Evolutionary conservation across 2,113 vertebrate species (phyloP), one percentile per base, ranked within the genome.

Genomic region (Montifringilla adamsi): DNA sequence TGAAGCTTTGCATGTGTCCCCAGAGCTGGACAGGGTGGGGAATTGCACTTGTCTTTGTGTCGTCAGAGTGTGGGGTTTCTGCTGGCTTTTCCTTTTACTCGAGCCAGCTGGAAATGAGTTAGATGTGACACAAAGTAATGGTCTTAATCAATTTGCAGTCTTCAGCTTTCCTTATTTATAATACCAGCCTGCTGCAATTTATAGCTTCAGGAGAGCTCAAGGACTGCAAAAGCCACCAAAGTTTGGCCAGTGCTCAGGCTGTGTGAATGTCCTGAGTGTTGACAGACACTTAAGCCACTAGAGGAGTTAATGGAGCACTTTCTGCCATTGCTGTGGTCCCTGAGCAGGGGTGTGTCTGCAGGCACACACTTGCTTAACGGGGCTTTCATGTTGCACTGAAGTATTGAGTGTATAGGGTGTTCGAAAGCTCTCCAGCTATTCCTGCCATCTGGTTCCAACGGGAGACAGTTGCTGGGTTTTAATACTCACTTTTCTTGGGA

Each of bases 381-480:
- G 86, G 76, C 94, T 95, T 95, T 96, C 89, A 60, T 82, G 86
- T 92, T 60, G 63, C 3, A 16, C 60, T 2, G 21, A 47, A 77
- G 84, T 89, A 72, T 81, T 81, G 93, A 80, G 75, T 88, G 72
- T 92, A 43, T 68, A 87, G 56, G 82, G 87, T 81, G 87, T 95
- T 85, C 90, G 85, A 92, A 89, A 84, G 88, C 92, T 95, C 88
- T 95, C 83, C 90, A 92, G 94, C 92, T 94, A 90, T 96, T 96
- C 87, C 28, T 96, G 88, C 90, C 84, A 55, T 94, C 96, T 96
- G 94, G 13, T 93, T 92, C 53, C 76, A 93, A 73, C 13, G 2
- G 83, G 92, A 95, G 94, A 76, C 93, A 92, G 88, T 93, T 96
- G 95, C 76, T 94, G 95, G 62, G 64, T 75, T 95, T 94, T 75